Evolutionary conservation across 2,113 vertebrate genomes (phyloP).

Genomic region (Emydocephalus ijimae): DNA sequence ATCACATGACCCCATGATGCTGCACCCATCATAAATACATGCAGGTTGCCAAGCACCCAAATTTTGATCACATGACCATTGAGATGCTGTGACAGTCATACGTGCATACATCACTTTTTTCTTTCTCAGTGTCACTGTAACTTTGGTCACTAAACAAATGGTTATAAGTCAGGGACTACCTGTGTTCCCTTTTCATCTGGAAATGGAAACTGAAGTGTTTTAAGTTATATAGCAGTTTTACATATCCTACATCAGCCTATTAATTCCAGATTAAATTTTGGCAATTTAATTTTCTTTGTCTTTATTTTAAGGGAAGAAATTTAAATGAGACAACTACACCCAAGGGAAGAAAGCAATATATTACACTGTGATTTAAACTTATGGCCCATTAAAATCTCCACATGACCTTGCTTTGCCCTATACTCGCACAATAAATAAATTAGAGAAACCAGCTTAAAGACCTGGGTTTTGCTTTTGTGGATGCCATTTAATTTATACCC

Average conservation of each 20-base stretch:
- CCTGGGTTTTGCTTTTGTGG: not conserved
- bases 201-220: not conserved
- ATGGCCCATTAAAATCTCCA: not conserved
- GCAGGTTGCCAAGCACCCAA: not conserved
- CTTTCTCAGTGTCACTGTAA: not conserved
- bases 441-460: not conserved
- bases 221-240: not conserved
- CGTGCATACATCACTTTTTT: not conserved
- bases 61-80: not conserved
- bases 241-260: not conserved
- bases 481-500: not conserved
- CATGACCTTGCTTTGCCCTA: not conserved
- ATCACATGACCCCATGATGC: not conserved
- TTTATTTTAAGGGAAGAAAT: not conserved
- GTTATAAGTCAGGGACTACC: not conserved
- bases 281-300: not conserved
- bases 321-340: conserved; percentile 9
- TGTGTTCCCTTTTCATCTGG: not conserved
- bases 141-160: not conserved
- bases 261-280: conserved; percentile 19
- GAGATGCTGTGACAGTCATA: not conserved
- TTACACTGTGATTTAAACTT: not conserved
- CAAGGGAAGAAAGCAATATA: conserved; percentile 16
- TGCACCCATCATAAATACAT: not conserved
- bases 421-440: not conserved